A percentile compares a stretch with the other conserved stretches of the same genome.
These are phyloP conservation scores for Castor canadensis DNA, from an alignment of 2,113 vertebrate genomes.

Conservation along the genomic window DNA sequence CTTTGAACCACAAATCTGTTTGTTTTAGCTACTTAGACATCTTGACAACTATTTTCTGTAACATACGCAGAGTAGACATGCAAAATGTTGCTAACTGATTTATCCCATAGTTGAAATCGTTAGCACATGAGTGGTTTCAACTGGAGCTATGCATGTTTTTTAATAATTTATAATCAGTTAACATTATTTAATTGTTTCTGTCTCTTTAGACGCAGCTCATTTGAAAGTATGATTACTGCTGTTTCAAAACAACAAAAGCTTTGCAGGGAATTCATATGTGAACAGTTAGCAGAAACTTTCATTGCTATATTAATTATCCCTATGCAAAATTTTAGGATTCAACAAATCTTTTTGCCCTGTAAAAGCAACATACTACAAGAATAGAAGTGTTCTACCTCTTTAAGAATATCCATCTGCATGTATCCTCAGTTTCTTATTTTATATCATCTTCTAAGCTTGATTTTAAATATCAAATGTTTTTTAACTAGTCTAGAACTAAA, in stretches of 20 bases:
- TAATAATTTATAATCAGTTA: conserved; percentile 58
- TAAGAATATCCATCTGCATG: background rate
- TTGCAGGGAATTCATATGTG: conserved; percentile 60
- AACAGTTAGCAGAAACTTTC: conserved; percentile 28
- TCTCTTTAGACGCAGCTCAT: conserved; percentile 57
- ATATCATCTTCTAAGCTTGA: background rate
- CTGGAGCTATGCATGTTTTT: conserved; percentile 59
- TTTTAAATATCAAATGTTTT: background rate
- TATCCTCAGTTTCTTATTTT: background rate
- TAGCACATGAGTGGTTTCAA: conserved; percentile 45
- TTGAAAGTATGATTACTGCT: conserved; percentile 71
- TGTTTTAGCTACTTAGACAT: conserved; percentile 59
- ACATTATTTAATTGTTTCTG: conserved; percentile 53
- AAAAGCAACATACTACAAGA: background rate
- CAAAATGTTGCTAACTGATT: conserved; percentile 67
- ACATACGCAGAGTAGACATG: conserved; percentile 49
- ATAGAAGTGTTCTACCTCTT: background rate
- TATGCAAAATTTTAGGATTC: conserved; percentile 44
- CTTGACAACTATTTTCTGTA: conserved; percentile 60
- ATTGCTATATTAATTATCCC: conserved; percentile 54
- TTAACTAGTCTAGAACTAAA: conserved; percentile 40
- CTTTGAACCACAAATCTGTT: conserved; percentile 49
- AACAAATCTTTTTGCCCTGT: background rate
- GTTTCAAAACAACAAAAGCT: conserved; percentile 52
- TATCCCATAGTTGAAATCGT: conserved; percentile 54